phyloP scores from a whole-genome alignment of 2,797 vertebrate genomes.

The Amblyraja radiata region DNA sequence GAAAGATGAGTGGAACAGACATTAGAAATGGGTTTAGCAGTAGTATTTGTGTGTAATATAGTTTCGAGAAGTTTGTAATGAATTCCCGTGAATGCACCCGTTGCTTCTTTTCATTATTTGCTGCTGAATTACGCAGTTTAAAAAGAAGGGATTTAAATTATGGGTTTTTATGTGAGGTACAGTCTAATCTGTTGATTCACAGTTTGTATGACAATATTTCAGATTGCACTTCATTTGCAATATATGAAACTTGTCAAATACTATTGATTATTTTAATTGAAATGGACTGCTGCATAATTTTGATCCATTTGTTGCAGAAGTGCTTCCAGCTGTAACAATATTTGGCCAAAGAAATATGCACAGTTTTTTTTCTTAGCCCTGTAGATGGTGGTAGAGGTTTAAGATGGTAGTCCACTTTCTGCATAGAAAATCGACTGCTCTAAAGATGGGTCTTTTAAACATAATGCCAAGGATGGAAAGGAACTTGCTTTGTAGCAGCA shows the following conservation, averaged over 20 bases:
- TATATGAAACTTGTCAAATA: neutral
- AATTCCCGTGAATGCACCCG: neutral
- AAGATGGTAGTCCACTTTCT: neutral
- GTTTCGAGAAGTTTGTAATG: neutral
- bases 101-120: neutral
- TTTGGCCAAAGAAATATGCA: neutral
- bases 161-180: neutral
- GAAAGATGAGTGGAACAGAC: neutral
- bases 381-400: neutral
- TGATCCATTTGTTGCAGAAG: neutral
- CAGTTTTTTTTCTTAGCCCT: neutral
- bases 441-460: neutral
- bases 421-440: neutral
- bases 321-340: neutral
- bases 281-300: neutral
- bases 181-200: neutral
- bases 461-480: neutral
- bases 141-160: no score
- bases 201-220: neutral
- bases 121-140: neutral
- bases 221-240: neutral
- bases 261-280: neutral
- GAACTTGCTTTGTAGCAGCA: neutral
- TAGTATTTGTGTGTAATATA: neutral
- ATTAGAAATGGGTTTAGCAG: neutral